phyloP scores from a whole-genome alignment of 2,113 vertebrate genomes.

The Macquaria australasica region DNA sequence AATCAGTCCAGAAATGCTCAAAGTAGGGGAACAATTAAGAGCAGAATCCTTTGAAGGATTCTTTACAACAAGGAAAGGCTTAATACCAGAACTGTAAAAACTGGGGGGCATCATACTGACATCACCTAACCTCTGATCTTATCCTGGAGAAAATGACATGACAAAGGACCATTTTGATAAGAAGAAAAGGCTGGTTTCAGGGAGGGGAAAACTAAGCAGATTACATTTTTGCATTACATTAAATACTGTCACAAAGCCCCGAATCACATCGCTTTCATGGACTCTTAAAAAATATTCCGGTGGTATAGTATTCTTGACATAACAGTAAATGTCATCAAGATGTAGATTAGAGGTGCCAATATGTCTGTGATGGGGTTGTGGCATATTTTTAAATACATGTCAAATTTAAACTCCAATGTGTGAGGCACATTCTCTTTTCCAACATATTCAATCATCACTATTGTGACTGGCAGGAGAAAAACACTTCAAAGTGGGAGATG shows the following conservation, averaged over 20 bases:
- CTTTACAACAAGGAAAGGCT: constrained; percentile 27
- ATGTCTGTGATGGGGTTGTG: constrained; percentile 44
- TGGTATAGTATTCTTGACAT: constrained; percentile 39
- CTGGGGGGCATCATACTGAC: constrained; percentile 43
- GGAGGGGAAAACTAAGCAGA: constrained; percentile 5
- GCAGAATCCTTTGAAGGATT: constrained; percentile 27
- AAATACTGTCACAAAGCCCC: constrained; percentile 29
- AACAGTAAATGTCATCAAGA: constrained; percentile 60
- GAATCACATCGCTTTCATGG: constrained; percentile 9
- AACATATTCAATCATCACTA: constrained; percentile 52
- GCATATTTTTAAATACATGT: constrained; percentile 56
- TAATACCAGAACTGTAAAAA: constrained; percentile 35
- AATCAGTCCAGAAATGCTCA: constrained; percentile 42
- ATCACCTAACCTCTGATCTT: constrained; percentile 44
- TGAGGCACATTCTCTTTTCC: constrained; percentile 24
- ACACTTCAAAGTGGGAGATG: constrained; percentile 21
- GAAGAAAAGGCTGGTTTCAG: constrained; percentile 20
- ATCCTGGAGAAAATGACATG: constrained; percentile 45
- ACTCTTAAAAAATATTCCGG: constrained; percentile 8
- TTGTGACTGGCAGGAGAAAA: constrained; percentile 56
- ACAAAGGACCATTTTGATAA: constrained; percentile 31
- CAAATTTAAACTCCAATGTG: constrained; percentile 52
- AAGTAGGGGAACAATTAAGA: constrained; percentile 50
- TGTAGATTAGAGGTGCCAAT: constrained; percentile 56
- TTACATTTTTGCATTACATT: constrained; percentile 31